Conservation (phyloP, 2,113 vertebrate genomes). For the Sapajus apella region DNA sequence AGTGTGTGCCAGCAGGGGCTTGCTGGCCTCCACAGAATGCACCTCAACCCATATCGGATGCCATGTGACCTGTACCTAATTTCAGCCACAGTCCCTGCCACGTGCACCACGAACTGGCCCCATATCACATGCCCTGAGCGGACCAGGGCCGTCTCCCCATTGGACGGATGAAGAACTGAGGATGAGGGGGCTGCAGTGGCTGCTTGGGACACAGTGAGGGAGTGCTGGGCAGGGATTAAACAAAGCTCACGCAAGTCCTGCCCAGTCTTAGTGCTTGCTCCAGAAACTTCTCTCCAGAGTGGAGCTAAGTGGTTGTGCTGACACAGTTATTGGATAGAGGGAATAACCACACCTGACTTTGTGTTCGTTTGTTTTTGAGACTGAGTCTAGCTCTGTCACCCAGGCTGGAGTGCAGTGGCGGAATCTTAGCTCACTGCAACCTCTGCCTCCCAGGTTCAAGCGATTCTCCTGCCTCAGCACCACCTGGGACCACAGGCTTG, state of each 20-base stretch:
- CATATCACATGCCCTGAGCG: rapidly evolving
- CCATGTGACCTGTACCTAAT: rapidly evolving
- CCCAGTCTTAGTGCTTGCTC: not conserved
- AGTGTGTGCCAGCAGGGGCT: rapidly evolving
- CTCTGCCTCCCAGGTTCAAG: no score
- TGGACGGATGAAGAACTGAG: not conserved
- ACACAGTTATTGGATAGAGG: not conserved
- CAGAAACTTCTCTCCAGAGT: not conserved
- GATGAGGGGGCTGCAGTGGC: rapidly evolving
- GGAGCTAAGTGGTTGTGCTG: rapidly evolving
- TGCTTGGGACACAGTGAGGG: not conserved
- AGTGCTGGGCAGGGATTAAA: no score
- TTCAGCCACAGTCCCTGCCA: not conserved
- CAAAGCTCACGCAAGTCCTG: rapidly evolving
- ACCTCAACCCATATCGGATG: not conserved
- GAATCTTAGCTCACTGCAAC: no score
- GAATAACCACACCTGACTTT: no score
- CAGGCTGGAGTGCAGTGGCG: no score
- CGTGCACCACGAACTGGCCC: rapidly evolving
- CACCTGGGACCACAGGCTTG: no score
- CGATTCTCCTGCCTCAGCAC: no score
- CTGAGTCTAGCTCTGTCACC: no score
- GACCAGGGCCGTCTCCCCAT: not conserved
- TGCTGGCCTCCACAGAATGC: no score
- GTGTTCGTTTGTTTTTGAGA: no score